A percentile compares a stretch with the other conserved stretches of the same genome.
Evolutionary conservation across 2,888 invertebrate genomes (phyloP).

Genomic region (Julus scandinavius): DNA sequence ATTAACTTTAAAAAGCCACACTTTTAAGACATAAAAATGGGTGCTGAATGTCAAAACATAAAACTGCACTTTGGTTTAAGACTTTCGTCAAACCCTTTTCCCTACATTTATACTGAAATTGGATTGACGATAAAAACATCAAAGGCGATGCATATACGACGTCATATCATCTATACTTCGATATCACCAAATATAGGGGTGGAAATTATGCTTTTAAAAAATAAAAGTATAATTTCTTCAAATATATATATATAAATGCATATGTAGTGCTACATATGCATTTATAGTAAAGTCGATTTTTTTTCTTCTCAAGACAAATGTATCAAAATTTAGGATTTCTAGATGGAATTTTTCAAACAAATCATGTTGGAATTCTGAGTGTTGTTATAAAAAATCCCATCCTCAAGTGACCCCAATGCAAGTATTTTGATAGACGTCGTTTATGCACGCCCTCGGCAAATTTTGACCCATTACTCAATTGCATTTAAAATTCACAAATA

Average conservation of each 20-base stretch:
- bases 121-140: not conserved
- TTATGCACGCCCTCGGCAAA: not conserved
- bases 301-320: too few relatives aligned
- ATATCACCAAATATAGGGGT: too few relatives aligned
- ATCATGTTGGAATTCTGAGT: too few relatives aligned
- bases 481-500: not conserved
- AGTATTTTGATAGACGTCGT: not conserved
- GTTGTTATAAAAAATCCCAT: too few relatives aligned
- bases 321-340: too few relatives aligned
- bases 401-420: too few relatives aligned
- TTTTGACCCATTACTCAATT: not conserved
- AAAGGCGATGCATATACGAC: not conserved
- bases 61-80: conserved; percentile 36
- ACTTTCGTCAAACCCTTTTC: not conserved
- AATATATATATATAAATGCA: too few relatives aligned
- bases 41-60: conserved; percentile 5
- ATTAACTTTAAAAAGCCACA: not conserved
- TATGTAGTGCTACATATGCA: too few relatives aligned
- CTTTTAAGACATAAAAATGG: conserved; percentile 15
- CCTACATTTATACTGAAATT: not conserved
- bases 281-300: too few relatives aligned
- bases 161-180: not conserved
- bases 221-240: too few relatives aligned
- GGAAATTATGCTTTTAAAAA: too few relatives aligned
- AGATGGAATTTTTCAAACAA: too few relatives aligned